Evolutionary conservation across 2,888 invertebrate species (phyloP), one percentile per base, ranked within the genome.

Genomic region (Epistrophe grossulariae): DNA sequence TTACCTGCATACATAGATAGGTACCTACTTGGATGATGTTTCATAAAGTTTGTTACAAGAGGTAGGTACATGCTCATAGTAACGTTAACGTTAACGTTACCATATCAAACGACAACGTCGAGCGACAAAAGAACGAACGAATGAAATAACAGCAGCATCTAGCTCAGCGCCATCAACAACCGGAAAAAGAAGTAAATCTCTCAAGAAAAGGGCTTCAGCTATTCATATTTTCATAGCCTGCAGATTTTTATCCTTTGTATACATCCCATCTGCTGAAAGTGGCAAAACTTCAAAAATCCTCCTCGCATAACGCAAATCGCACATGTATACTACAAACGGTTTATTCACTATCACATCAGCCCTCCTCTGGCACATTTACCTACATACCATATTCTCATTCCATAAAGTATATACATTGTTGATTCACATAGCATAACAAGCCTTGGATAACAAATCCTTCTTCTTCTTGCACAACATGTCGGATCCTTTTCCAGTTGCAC

Each of bases 161-260:
- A 62, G 50, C 74, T 38, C 19, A 62, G 50, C 78, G 45, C 73
- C 64, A 82, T 76, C 78, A 82, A 82, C 78, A 66, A 79, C 78
- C 74, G 85, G 82, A 74, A 85, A 76, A 78, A 70, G 78, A 57
- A 79, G 85, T 85, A 82, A 85, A 85, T 85, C 85, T 80, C 66
- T 43, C 70, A 70, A 55, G 40, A 55, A 68, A 66, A 77, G 55
- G 76, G 60, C 72, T 24, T 68, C 72, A 72, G 80, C 79, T 79
- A 80, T 71, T 84, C 84, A 84, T 80, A 80, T 68, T 84, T 80
- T 40, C 84, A 79, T 45, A 73, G 59, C 81, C 48, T 74, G 80
- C 59, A 80, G 77, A 38, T 17, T 70, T 60, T 59, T 55, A 52
- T 79, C 64, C 62, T 70, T 59, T 70, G 11, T 38, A 15, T 64